Conservation (phyloP, 2,888 invertebrate genomes). For the Cynaeus angustus region DNA sequence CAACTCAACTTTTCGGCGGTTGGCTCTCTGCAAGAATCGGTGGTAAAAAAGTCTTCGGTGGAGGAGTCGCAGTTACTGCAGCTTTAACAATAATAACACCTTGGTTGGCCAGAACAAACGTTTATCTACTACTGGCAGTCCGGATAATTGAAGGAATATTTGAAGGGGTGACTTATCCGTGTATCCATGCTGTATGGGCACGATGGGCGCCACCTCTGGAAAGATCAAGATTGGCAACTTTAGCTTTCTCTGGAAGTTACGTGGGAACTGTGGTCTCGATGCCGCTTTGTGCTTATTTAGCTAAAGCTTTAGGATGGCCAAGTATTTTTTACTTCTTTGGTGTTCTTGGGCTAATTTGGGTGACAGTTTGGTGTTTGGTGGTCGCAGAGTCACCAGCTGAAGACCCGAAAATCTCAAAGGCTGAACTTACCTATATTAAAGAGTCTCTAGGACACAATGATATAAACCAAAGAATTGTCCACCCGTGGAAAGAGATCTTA, state of each 20-base stretch:
- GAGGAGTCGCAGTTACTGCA: conserved; percentile 86
- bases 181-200: conserved; percentile 89
- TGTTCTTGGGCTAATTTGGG: conserved; percentile 81
- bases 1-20: conserved; percentile 89
- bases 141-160: conserved; percentile 71
- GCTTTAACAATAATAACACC: conserved; percentile 88
- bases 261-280: conserved; percentile 89
- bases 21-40: conserved; percentile 89
- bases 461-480: conserved; percentile 73
- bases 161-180: conserved; percentile 84
- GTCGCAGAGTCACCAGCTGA: conserved; percentile 84
- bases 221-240: conserved; percentile 84
- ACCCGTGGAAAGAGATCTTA: conserved; percentile 85
- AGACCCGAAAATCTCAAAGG: conserved; percentile 82
- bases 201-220: conserved; percentile 89
- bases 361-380: conserved; percentile 79
- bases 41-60: conserved; percentile 87
- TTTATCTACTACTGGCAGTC: conserved; percentile 80
- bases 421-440: conserved; percentile 84
- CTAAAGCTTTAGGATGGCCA: conserved; percentile 84
- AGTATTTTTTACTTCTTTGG: conserved; percentile 86
- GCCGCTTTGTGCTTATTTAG: conserved; percentile 84
- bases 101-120: conserved; percentile 82
- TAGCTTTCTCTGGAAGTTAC: conserved; percentile 90
- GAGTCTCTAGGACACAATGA: conserved; percentile 74